Conservation (phyloP, 2,888 invertebrate species). For the Papilio gigon region DNA sequence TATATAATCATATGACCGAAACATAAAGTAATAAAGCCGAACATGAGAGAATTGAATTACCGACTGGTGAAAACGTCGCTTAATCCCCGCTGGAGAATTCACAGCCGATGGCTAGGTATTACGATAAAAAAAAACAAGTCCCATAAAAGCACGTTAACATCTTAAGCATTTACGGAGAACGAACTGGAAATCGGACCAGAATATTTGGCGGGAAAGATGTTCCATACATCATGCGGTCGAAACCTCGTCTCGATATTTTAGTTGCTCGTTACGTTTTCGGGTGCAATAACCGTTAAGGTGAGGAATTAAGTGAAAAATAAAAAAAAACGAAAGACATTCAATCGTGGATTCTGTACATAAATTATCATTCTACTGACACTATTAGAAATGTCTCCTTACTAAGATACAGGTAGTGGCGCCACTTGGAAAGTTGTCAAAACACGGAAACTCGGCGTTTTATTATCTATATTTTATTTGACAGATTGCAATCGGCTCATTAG, state of each 20-base stretch:
- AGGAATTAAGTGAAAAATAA: constrained; percentile 49
- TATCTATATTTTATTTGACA: too few species aligned
- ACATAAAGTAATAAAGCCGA: not conserved
- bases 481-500: too few species aligned
- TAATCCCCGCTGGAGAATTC: constrained; percentile 29
- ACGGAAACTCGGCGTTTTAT: too few species aligned
- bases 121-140: constrained; percentile 43
- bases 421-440: too few species aligned
- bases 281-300: constrained; percentile 56
- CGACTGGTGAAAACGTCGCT: constrained; percentile 24
- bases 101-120: constrained; percentile 21
- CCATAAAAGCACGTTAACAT: constrained; percentile 45
- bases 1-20: not conserved
- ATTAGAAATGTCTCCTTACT: constrained; percentile 18
- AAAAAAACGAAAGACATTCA: not conserved
- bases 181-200: constrained; percentile 43
- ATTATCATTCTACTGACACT: not conserved
- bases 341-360: constrained; percentile 22
- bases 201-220: constrained; percentile 47
- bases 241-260: constrained; percentile 56
- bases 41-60: constrained; percentile 18
- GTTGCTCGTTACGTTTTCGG: constrained; percentile 59
- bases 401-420: not conserved
- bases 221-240: constrained; percentile 53
- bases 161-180: constrained; percentile 45